Evolutionary conservation across 2,113 vertebrate species (phyloP), one percentile per base, ranked within the genome.

Genomic region (Psephotus haematonotus): DNA sequence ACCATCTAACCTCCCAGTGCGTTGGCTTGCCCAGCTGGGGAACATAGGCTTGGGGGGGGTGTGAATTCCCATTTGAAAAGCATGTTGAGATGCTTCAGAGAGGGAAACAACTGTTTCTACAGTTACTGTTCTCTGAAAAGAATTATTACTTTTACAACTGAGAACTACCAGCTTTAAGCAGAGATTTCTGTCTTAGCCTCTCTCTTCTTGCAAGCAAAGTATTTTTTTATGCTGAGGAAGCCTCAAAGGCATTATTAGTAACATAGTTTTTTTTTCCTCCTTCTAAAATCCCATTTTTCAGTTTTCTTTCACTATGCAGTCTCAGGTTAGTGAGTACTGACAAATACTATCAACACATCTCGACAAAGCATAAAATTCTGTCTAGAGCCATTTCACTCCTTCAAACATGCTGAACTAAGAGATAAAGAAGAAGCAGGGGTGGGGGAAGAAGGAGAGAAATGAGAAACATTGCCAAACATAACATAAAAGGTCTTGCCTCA

Each of bases 401-500:
- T 95, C 82, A 83, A 88, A 96, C 90, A 94, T 69, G 88, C 65
- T 97, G 88, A 90, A 37, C 88, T 95, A 95, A 91, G 93, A 96
- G 65, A 78, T 80, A 50, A 60, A 80, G 47, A 49, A 49, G 92
- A 10, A 64, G 90, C 39, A 27, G 94, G 82, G 89, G 91, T 60
- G 81, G 93, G 93, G 52, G 69, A 89, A 86, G 78, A 92, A 59
- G 55, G 69, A 44, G 80, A 86, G 89, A 95, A 93, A 83, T 93
- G 94, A 96, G 97, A 97, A 98, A 95, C 92, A 16, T 74, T 96
- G 98, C 98, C 98, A 98, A 98, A 96, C 93, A 97, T 96, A 98
- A 97, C 98, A 98, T 97, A 97, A 97, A 97, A 97, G 97, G 96
- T 97, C 98, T 98, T 92, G 97, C 97, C 98, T 95, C 95, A 97